phyloP scores from a whole-genome alignment of 2,113 vertebrate species.

The Ptyas mucosa region DNA sequence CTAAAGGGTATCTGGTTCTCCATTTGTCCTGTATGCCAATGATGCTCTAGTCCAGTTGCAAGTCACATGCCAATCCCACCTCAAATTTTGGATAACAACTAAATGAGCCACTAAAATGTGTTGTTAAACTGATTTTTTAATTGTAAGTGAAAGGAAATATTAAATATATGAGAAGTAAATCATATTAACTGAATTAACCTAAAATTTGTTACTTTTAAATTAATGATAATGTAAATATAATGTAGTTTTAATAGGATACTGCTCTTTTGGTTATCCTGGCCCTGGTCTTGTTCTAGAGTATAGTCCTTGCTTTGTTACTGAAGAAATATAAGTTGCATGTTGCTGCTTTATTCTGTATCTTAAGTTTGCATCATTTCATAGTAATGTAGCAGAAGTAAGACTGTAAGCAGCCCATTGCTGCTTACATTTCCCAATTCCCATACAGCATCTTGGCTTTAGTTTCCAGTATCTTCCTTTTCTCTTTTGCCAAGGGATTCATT shows the following conservation, averaged over 20 bases:
- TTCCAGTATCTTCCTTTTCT: conserved; percentile 1
- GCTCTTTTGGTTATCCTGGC: neutral
- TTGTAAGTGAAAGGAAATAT: neutral
- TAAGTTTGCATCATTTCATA: neutral
- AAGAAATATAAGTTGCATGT: neutral
- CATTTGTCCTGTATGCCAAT: neutral
- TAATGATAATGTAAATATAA: neutral
- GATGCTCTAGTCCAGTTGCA: neutral
- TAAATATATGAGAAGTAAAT: neutral
- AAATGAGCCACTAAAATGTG: neutral
- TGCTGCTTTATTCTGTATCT: neutral
- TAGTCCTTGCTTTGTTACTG: neutral
- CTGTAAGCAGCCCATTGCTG: neutral
- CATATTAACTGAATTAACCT: neutral
- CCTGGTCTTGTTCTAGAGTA: neutral
- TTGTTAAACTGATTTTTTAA: neutral
- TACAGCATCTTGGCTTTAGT: neutral
- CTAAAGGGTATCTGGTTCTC: neutral
- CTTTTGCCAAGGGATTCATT: neutral
- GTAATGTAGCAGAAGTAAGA: neutral
- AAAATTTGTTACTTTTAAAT: neutral
- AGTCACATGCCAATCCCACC: neutral
- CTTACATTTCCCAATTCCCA: conserved; percentile 2
- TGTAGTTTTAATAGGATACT: neutral
- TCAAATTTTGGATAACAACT: neutral